These are phyloP conservation scores for Amorpha juglandis DNA, from an alignment of 2,888 invertebrate genomes.

Conservation along the genomic window DNA sequence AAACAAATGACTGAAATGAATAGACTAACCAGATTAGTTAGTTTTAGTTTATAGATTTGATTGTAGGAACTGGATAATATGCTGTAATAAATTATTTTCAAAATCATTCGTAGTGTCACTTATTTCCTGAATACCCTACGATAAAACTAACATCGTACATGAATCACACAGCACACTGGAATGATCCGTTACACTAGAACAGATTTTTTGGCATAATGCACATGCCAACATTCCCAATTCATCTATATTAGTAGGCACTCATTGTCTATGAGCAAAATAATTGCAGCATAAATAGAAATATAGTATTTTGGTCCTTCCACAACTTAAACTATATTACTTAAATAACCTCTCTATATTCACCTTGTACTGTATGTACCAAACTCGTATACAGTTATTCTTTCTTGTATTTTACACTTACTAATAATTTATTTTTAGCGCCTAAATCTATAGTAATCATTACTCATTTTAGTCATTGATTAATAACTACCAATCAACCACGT, in stretches of 20 bases:
- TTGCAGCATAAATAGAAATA: slow-evolving; percentile 17
- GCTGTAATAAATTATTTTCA: slow-evolving; percentile 66
- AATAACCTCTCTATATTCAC: slow-evolving; percentile 48
- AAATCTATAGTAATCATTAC: slow-evolving; percentile 22
- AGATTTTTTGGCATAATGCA: neutral
- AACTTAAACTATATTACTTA: slow-evolving; percentile 25
- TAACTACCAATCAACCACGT: slow-evolving; percentile 5
- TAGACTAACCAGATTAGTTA: too few species aligned
- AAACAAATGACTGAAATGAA: slow-evolving; percentile 44
- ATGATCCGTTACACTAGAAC: neutral
- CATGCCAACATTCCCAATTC: slow-evolving; percentile 9
- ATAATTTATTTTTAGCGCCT: slow-evolving; percentile 4
- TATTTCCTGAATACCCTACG: slow-evolving; percentile 9
- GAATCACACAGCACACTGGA: slow-evolving; percentile 16
- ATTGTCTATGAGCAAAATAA: slow-evolving; percentile 12
- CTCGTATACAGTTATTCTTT: slow-evolving; percentile 24
- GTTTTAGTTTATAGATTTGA: slow-evolving; percentile 32
- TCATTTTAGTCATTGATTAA: slow-evolving; percentile 30
- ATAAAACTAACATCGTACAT: slow-evolving; percentile 8
- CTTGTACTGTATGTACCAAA: slow-evolving; percentile 55
- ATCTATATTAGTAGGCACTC: neutral
- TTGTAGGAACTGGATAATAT: slow-evolving; percentile 62
- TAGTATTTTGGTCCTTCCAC: slow-evolving; percentile 20
- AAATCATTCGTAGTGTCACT: slow-evolving; percentile 33
- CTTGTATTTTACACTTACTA: neutral